Evolutionary conservation across 2,113 vertebrate species (phyloP).

Genomic region (Ceratotherium simum): DNA sequence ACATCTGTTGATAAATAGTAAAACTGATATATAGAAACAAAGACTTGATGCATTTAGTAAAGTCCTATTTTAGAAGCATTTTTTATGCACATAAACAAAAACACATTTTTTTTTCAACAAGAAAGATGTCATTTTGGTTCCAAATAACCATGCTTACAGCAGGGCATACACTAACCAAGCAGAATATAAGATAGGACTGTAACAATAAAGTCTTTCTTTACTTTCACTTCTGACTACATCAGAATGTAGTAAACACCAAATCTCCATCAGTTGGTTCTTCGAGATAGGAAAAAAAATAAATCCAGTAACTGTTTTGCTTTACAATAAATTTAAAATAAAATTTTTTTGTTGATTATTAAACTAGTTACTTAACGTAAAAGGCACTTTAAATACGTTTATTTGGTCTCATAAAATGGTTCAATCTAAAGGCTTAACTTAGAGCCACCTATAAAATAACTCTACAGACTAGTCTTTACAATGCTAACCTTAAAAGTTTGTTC

Average conservation of each 20-base stretch:
- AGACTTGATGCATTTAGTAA: not conserved
- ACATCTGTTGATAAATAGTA: not conserved
- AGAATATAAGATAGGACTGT: not conserved
- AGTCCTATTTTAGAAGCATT: not conserved
- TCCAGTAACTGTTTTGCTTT: not conserved
- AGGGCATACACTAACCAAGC: not conserved
- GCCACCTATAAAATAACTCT: not conserved
- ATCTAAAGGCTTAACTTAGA: not conserved
- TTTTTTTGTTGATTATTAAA: not conserved
- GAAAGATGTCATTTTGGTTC: not conserved
- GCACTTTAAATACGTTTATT: not conserved
- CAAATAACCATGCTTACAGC: not conserved
- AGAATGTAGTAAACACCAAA: not conserved
- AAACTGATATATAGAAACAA: not conserved
- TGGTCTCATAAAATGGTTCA: constrained; percentile 15
- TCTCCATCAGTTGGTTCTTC: not conserved
- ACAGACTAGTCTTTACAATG: not conserved
- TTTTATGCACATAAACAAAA: not conserved
- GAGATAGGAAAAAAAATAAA: not conserved
- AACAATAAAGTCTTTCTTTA: not conserved
- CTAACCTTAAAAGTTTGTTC: not conserved
- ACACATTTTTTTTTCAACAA: not conserved
- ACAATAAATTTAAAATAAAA: constrained; percentile 13
- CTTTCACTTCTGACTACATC: not conserved
- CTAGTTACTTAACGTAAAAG: not conserved